A percentile compares a stretch with the other conserved stretches of the same genome.
phyloP scores from a whole-genome alignment of 2,888 invertebrate species.

The Cybosia mesomella region DNA sequence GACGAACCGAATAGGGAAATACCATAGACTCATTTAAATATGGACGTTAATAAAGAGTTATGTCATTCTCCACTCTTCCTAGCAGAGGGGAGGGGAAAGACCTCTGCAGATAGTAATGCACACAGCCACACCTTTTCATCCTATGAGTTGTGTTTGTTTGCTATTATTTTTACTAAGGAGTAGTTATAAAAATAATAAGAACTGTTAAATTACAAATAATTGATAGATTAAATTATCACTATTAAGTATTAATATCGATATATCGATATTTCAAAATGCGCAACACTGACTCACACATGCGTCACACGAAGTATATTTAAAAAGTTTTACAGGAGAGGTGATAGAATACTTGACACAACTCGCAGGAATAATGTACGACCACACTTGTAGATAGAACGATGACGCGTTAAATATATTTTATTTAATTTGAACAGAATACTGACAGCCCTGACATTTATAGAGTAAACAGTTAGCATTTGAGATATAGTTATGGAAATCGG shows the following conservation, averaged over 20 bases:
- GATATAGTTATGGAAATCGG: background rate
- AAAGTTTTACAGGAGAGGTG: constrained; percentile 6
- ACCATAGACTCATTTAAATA: no score
- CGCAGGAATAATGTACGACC: background rate
- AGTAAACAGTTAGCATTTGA: background rate
- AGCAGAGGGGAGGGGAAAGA: no score
- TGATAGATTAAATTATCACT: background rate
- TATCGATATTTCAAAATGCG: background rate
- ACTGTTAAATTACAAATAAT: no score
- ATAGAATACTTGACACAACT: background rate
- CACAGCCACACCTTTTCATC: no score
- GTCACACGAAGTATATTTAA: constrained; percentile 5
- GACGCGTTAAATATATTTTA: background rate
- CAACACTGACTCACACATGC: background rate
- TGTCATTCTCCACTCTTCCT: no score
- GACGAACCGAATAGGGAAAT: no score
- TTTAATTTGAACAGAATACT: background rate
- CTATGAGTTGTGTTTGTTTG: no score
- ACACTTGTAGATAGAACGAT: background rate
- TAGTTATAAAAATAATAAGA: no score
- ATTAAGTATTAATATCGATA: background rate
- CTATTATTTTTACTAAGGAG: no score
- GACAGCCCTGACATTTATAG: background rate
- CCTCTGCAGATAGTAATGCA: no score
- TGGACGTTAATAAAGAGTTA: no score